Percentiles rank a stretch among this genome's conserved stretches.
These are phyloP conservation scores for Cichlasoma orientale DNA, from an alignment of 2,797 vertebrate species.

Conservation along the genomic window DNA sequence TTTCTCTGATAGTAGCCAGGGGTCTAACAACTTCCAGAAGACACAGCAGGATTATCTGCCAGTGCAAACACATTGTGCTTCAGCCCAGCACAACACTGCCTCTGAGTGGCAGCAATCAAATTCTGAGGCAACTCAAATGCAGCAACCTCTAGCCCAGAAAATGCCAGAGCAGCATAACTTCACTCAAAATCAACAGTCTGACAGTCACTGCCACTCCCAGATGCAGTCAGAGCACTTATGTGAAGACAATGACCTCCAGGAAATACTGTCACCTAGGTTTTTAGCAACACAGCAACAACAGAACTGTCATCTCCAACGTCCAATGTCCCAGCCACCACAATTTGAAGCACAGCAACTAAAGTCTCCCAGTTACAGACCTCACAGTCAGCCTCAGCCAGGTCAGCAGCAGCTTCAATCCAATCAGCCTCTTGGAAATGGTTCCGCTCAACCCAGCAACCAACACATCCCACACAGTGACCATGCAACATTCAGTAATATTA, in stretches of 20 bases:
- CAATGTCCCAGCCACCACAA: conserved; percentile 76
- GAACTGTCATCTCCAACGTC: conserved; percentile 74
- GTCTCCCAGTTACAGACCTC: conserved; percentile 74
- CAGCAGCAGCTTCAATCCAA: conserved; percentile 65
- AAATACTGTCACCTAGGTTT: conserved; percentile 80
- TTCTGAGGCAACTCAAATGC: conserved; percentile 77
- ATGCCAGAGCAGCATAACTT: conserved; percentile 73
- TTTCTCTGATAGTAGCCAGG: conserved; percentile 75
- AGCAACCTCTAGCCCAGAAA: conserved; percentile 67
- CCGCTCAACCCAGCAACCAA: conserved; percentile 57
- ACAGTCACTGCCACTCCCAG: conserved; percentile 70
- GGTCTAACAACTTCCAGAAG: conserved; percentile 69
- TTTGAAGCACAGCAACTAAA: conserved; percentile 80
- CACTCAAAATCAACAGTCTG: conserved; percentile 73
- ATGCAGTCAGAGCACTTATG: conserved; percentile 86
- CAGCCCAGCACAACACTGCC: conserved; percentile 75
- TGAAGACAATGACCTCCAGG: conserved; percentile 80
- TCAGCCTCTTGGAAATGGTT: conserved; percentile 69
- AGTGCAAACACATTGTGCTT: conserved; percentile 71
- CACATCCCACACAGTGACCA: conserved; percentile 75
- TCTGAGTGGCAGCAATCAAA: conserved; percentile 81
- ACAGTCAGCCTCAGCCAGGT: conserved; percentile 74
- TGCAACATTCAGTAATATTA: conserved; percentile 65
- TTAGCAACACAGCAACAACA: conserved; percentile 80
- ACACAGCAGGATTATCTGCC: conserved; percentile 76